Percentiles rank a stretch among this genome's conserved stretches.
Conservation (phyloP, 2,797 vertebrate genomes). For the Gymnothorax javanicus region DNA sequence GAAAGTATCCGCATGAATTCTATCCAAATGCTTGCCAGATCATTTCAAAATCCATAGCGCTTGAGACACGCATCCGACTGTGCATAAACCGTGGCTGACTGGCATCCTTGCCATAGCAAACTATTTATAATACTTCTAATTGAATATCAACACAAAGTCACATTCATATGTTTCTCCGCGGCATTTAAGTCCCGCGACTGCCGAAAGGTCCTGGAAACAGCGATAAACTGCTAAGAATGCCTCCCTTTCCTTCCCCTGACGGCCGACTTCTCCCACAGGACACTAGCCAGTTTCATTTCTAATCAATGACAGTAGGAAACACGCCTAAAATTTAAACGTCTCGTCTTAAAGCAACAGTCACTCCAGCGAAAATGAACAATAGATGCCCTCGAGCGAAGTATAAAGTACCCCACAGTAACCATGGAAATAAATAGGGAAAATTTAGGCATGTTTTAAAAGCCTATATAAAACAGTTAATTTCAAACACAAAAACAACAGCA, state of each 20-base stretch:
- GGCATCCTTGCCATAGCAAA: conserved; percentile 69
- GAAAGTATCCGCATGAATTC: conserved; percentile 28
- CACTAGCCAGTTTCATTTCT: conserved; percentile 55
- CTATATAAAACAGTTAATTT: background rate
- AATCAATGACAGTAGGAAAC: conserved; percentile 80
- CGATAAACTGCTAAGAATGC: conserved; percentile 6
- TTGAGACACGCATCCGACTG: conserved; percentile 49
- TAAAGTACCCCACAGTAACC: background rate
- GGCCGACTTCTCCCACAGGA: conserved; percentile 58
- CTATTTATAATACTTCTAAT: conserved; percentile 37
- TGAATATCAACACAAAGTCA: background rate
- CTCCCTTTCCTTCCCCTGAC: conserved; percentile 15
- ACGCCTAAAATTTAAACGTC: conserved; percentile 77
- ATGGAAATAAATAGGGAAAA: background rate
- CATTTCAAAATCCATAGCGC: conserved; percentile 51
- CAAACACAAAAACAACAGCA: background rate
- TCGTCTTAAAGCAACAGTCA: conserved; percentile 77
- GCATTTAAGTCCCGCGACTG: background rate
- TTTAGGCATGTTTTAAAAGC: background rate
- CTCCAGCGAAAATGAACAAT: conserved; percentile 65
- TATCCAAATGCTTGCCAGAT: conserved; percentile 57
- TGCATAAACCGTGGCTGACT: conserved; percentile 69
- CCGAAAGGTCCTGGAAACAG: conserved; percentile 10
- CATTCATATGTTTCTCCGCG: background rate
- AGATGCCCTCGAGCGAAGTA: background rate